phyloP scores from a whole-genome alignment of 2,797 vertebrate genomes.

The Neopelma chrysocephalum region DNA sequence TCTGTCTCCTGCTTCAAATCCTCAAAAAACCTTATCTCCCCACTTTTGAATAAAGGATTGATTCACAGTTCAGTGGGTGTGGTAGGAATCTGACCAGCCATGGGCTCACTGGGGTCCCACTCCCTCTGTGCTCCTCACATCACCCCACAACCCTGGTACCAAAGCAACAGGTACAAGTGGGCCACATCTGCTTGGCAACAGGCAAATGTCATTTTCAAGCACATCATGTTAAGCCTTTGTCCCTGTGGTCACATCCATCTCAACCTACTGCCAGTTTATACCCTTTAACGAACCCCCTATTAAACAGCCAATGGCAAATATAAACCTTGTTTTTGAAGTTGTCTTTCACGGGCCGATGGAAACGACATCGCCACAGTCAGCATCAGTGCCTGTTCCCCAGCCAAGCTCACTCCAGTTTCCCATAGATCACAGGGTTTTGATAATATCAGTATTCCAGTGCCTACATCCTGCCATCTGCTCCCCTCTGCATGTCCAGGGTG shows the following conservation, averaged over 20 bases:
- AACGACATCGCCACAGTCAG: rapidly evolving
- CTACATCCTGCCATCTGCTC: background rate
- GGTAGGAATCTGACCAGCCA: background rate
- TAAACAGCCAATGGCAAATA: slow-evolving; percentile 35
- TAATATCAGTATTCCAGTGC: background rate
- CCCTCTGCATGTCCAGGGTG: too few relatives aligned
- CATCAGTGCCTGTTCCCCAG: background rate
- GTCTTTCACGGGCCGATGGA: slow-evolving; percentile 48
- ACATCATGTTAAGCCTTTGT: background rate
- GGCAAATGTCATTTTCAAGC: slow-evolving; percentile 36
- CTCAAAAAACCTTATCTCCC: background rate
- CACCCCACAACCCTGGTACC: background rate
- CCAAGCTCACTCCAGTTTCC: background rate
- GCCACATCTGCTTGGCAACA: slow-evolving; percentile 3
- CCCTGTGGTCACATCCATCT: slow-evolving; percentile 35
- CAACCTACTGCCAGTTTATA: slow-evolving; percentile 43
- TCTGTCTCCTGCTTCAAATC: background rate
- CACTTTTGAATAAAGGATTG: background rate
- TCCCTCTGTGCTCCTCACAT: background rate
- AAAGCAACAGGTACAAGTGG: slow-evolving; percentile 33
- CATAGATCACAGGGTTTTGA: background rate
- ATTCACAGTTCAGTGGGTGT: background rate
- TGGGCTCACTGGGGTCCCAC: background rate
- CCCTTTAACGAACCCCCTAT: slow-evolving; percentile 33
- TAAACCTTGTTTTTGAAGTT: slow-evolving; percentile 56